These are phyloP conservation scores for Plagodis dolabraria DNA, from an alignment of 2,888 invertebrate genomes.

Conservation along the genomic window DNA sequence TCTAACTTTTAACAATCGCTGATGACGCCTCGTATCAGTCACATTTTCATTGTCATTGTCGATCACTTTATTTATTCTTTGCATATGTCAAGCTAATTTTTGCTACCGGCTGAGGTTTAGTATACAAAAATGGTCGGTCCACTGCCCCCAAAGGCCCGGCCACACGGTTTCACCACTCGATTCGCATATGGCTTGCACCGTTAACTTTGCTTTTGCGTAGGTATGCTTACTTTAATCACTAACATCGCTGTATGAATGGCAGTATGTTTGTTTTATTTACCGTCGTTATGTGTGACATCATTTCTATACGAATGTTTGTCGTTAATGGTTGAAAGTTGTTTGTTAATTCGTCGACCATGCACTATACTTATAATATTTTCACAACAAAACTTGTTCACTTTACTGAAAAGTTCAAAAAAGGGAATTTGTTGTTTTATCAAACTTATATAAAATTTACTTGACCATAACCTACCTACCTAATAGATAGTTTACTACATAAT, in stretches of 20 bases:
- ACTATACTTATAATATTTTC: too few relatives aligned
- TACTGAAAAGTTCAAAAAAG: too few relatives aligned
- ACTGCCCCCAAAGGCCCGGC: slow-evolving; percentile 49
- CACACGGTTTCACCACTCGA: slow-evolving; percentile 53
- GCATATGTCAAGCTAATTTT: slow-evolving; percentile 16
- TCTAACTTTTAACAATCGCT: too few relatives aligned
- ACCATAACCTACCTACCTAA: too few relatives aligned
- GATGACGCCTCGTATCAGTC: background rate
- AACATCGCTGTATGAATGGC: slow-evolving; percentile 43
- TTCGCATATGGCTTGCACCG: slow-evolving; percentile 48
- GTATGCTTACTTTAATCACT: slow-evolving; percentile 50
- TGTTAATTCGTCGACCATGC: too few relatives aligned
- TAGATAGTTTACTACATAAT: too few relatives aligned
- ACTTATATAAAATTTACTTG: too few relatives aligned
- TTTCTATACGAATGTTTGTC: slow-evolving; percentile 8
- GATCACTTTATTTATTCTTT: slow-evolving; percentile 3
- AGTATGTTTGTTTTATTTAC: slow-evolving; percentile 20
- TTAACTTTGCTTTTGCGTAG: slow-evolving; percentile 45
- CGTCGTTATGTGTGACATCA: slow-evolving; percentile 25
- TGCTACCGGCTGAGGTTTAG: slow-evolving; percentile 14
- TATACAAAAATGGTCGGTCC: slow-evolving; percentile 46
- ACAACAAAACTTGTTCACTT: too few relatives aligned
- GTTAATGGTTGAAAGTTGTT: slow-evolving; percentile 3
- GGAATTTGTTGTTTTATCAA: too few relatives aligned
- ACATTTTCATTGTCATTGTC: slow-evolving; percentile 18